Evolutionary conservation across 2,797 vertebrate genomes (phyloP), one percentile per base, ranked within the genome.

Genomic region (Cynodonichthys magdalenae): DNA sequence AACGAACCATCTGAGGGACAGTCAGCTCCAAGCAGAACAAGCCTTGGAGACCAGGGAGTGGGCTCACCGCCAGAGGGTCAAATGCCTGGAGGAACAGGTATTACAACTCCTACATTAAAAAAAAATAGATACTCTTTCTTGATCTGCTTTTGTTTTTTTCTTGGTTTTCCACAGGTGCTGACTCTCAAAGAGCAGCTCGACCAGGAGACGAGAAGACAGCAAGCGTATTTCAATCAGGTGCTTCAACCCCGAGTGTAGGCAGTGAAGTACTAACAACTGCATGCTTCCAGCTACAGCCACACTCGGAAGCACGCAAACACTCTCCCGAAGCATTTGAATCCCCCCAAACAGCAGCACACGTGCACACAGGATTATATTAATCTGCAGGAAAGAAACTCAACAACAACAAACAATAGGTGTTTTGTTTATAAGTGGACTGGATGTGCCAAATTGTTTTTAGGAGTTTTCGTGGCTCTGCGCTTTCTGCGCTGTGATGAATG

Each of bases 371-470:
- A 89, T 89, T 92, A 85, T 73, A 81, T 79, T 91, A 92, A 91
- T 91, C 90, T 84, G 74, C 79, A 57, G 75, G 24, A 24, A 24
- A 75, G 83, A 83, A 89, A 82, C 80, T 86, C 81, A 89, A 88
- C 87, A 91, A 92, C 89, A 94, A 92, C 90, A 93, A 92, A 92
- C 89, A 93, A 94, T 86, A 89, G 88, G 77, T 59, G 80, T 82
- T 84, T 88, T 94, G 92, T 92, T 92, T 88, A 64, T 67, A 60
- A 74, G 79, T 74, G 72, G 71, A 86, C 82, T 81, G 82, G 81
- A 90, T 73, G 83, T 90, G 87, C 86, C 90, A 91, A 88, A 92
- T 89, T 91, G 88, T 90, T 91, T 89, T 86, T 84, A 86, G 88
- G 89, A 92, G 91, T 92, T 91, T 78, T 81, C 87, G 76, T 77